These are phyloP conservation scores for Coenobita brevimanus DNA, from an alignment of 1,140 invertebrate species.

Conservation along the genomic window DNA sequence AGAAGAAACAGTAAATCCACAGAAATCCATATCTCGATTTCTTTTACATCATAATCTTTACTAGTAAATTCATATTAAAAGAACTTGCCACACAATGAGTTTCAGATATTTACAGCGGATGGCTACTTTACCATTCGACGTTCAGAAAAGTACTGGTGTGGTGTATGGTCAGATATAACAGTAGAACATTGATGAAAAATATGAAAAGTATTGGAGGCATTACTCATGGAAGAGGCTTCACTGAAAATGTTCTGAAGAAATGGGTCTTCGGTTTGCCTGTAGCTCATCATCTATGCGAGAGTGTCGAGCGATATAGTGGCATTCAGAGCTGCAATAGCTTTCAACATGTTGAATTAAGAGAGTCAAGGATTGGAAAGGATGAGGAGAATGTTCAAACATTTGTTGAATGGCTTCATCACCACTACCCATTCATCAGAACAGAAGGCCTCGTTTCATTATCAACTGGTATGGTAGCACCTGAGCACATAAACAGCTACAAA, in stretches of 20 bases:
- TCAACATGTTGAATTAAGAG: constrained; percentile 8
- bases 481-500: constrained; percentile 11
- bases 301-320: neutral
- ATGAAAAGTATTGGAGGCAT: constrained; percentile 24
- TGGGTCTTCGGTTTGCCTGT: no score
- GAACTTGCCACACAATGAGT: no score
- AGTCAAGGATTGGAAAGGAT: neutral
- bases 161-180: constrained; percentile 7
- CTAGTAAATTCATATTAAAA: no score
- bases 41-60: no score
- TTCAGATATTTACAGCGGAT: neutral
- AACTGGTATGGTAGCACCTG: constrained; percentile 13
- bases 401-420: constrained; percentile 19
- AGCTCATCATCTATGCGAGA: neutral
- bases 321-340: no score
- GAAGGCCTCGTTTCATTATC: constrained; percentile 26
- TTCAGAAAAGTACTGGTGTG: constrained; percentile 18
- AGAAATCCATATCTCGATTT: constrained; percentile 24
- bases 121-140: neutral
- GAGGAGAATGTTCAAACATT: neutral
- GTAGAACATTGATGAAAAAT: neutral
- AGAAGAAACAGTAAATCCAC: constrained; percentile 10
- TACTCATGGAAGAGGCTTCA: neutral
- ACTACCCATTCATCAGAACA: neutral
- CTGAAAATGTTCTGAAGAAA: constrained; percentile 28